phyloP scores from a whole-genome alignment of 1,140 invertebrate species.

The Nebria ingens region DNA sequence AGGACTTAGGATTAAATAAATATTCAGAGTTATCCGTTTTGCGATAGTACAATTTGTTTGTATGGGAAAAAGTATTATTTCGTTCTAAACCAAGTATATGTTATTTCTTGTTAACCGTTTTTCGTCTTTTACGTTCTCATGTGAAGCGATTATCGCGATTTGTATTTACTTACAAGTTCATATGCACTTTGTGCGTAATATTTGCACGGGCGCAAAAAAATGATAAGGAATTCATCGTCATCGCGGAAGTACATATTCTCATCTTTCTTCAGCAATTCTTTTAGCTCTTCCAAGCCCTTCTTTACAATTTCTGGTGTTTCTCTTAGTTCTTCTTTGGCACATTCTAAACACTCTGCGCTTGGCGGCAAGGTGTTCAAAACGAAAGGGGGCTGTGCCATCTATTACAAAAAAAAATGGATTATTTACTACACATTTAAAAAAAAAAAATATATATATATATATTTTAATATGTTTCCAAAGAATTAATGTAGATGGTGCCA shows the following conservation, averaged over 20 bases:
- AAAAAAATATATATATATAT: no score
- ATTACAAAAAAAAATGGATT: background rate
- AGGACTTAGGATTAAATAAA: no score
- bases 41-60: no score
- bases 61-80: no score
- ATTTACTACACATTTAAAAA: no score
- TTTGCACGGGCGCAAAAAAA: slow-evolving; percentile 67
- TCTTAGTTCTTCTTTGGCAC: slow-evolving; percentile 52
- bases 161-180: slow-evolving; percentile 55
- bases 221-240: slow-evolving; percentile 61
- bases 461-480: no score
- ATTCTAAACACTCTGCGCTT: slow-evolving; percentile 34
- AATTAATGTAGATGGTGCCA: no score
- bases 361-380: slow-evolving; percentile 15
- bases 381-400: slow-evolving; percentile 13
- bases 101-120: no score
- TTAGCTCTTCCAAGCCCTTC: slow-evolving; percentile 45
- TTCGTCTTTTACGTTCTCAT: no score
- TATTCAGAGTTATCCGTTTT: no score
- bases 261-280: slow-evolving; percentile 49
- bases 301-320: slow-evolving; percentile 54
- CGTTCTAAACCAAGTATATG: no score
- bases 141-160: no score
- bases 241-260: slow-evolving; percentile 51
- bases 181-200: slow-evolving; percentile 68